Evolutionary conservation across 2,797 vertebrate genomes (phyloP), one percentile per base, ranked within the genome.

Genomic region (Neomorphus geoffroyi): DNA sequence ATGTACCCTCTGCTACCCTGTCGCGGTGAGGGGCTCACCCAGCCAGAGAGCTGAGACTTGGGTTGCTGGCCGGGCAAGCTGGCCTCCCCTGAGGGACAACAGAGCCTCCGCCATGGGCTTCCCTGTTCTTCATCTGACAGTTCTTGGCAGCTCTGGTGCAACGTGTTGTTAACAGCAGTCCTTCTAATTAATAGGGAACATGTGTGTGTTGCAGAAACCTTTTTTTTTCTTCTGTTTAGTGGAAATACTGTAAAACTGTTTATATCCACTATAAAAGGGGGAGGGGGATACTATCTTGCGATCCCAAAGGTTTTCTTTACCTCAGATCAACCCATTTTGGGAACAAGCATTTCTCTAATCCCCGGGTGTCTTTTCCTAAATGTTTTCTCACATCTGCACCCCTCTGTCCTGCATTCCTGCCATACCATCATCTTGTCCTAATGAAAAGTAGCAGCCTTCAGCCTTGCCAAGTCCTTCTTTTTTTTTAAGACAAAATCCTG

Each of bases 101-200:
- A 70, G 69, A 89, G 65, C 85, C 94, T 96, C 73, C 3, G 53
- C 94, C 79, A 3, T 66, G 97, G 96, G 94, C 95, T 96, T 97
- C 96, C 96, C 96, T 97, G 93, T 92, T 93, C 96, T 96, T 94
- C 71, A 17, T 94, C 96, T 92, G 96, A 96, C 96, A 92, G 96
- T 77, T 96, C 91, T 96, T 97, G 97, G 96, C 96, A 97, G 93
- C 93, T 94, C 94, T 92, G 95, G 95, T 4, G 78, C 92, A 97
- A 94, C 91, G 93, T 96, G 96, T 97, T 97, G 96, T 97, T 96
- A 97, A 94, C 96, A 96, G 95, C 95, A 93, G 96, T 93, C 91
- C 78, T 95, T 90, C 92, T 97, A 97, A 97, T 97, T 96, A 97
- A 97, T 96, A 92, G 94, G 77, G 96, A 97, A 97, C 96, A 97